Evolutionary conservation across 1,140 invertebrate genomes (phyloP).

Genomic region (Lucilia cuprina): DNA sequence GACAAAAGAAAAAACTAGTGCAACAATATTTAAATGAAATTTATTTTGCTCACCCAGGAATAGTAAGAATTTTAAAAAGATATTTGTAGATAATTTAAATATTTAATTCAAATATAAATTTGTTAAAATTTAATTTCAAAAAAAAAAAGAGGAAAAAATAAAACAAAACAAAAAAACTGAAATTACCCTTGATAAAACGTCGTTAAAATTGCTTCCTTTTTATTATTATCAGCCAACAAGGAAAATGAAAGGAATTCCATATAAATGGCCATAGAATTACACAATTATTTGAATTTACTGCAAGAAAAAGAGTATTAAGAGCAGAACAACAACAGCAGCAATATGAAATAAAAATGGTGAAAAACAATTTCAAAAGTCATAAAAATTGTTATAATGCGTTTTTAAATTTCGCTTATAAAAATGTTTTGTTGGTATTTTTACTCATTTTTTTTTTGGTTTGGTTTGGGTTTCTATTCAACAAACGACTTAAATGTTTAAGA

Average conservation of each 20-base stretch:
- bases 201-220: not conserved
- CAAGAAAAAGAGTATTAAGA: no score
- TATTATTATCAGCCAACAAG: not conserved
- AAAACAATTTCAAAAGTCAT: conserved; percentile 12
- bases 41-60: not conserved
- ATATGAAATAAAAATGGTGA: not conserved
- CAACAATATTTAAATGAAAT: not conserved
- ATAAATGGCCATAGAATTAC: not conserved
- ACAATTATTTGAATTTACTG: not conserved
- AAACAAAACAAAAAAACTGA: not conserved
- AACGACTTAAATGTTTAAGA: not conserved
- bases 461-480: not conserved
- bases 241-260: not conserved
- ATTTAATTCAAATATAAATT: not conserved
- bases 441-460: not conserved
- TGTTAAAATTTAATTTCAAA: not conserved
- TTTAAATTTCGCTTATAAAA: conserved; percentile 9
- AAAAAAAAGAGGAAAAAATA: not conserved
- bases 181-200: conserved; percentile 4
- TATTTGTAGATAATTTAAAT: not conserved
- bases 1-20: not conserved
- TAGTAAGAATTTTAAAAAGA: not conserved
- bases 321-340: no score
- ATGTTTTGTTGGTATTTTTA: not conserved
- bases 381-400: conserved; percentile 6